These are phyloP conservation scores for Platycnemis pennipes DNA, from an alignment of 2,888 invertebrate genomes.

Conservation along the genomic window DNA sequence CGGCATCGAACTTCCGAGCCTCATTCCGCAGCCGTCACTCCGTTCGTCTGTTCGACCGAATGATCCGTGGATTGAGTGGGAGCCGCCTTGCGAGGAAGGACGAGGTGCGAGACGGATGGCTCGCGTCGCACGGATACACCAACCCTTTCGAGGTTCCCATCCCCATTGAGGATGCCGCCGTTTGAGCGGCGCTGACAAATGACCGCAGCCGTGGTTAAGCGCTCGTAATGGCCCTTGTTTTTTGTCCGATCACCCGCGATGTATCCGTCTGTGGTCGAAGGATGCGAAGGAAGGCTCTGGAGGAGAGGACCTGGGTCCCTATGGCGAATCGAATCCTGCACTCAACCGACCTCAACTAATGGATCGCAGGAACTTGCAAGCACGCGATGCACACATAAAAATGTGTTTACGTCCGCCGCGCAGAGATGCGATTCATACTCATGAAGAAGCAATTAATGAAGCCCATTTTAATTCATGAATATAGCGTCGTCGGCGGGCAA, in stretches of 20 bases:
- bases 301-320: background rate
- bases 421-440: too few relatives aligned
- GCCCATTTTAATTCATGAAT: too few relatives aligned
- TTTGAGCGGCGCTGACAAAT: constrained; percentile 33
- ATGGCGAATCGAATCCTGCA: background rate
- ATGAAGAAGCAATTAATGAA: too few relatives aligned
- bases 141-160: background rate
- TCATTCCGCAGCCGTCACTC: background rate
- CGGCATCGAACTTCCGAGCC: background rate
- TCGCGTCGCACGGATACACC: background rate
- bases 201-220: background rate
- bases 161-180: background rate
- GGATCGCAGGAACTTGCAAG: too few relatives aligned
- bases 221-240: background rate
- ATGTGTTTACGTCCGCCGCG: too few relatives aligned
- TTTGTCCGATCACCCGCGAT: background rate
- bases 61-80: background rate
- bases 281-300: background rate
- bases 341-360: too few relatives aligned
- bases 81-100: background rate
- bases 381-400: too few relatives aligned
- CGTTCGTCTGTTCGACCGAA: background rate
- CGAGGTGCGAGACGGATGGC: background rate
- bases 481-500: too few relatives aligned
- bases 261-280: background rate